These are phyloP conservation scores for Alexandromys fortis DNA, from an alignment of 2,113 vertebrate genomes.

Conservation along the genomic window DNA sequence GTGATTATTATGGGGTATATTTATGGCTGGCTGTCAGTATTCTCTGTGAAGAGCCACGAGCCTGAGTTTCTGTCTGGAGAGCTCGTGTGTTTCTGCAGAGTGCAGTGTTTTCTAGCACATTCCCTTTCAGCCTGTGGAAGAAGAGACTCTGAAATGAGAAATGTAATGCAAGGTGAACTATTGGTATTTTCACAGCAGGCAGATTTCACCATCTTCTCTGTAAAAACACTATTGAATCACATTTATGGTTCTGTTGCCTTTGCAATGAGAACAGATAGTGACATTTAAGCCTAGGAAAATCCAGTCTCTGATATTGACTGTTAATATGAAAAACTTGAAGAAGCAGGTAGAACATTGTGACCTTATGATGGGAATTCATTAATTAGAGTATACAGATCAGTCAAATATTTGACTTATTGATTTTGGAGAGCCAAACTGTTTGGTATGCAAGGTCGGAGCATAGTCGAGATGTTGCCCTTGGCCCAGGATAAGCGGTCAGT, in stretches of 20 bases:
- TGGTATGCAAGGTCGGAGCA: conserved; percentile 68
- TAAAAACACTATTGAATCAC: conserved; percentile 75
- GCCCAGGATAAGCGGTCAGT: conserved; percentile 57
- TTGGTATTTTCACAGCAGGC: conserved; percentile 75
- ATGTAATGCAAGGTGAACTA: conserved; percentile 62
- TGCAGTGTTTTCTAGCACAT: conserved; percentile 12
- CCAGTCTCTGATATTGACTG: conserved; percentile 49
- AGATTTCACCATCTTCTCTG: conserved; percentile 56
- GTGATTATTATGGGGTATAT: neutral
- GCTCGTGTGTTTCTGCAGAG: neutral
- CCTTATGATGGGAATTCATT: conserved; percentile 61
- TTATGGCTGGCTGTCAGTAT: conserved; percentile 16
- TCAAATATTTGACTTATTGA: conserved; percentile 75
- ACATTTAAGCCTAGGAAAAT: conserved; percentile 76
- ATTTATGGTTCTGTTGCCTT: conserved; percentile 74
- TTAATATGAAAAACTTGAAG: conserved; percentile 66
- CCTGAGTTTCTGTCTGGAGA: neutral
- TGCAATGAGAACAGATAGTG: conserved; percentile 72
- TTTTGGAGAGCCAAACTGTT: conserved; percentile 61
- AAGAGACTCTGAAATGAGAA: conserved; percentile 62
- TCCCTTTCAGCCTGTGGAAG: conserved; percentile 45
- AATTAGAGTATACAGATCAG: conserved; percentile 59
- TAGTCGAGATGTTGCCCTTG: conserved; percentile 52
- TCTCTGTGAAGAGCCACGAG: neutral
- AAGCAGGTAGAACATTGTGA: conserved; percentile 59